These are phyloP conservation scores for Microplitis demolitor DNA, from an alignment of 1,140 invertebrate genomes.

Conservation along the genomic window DNA sequence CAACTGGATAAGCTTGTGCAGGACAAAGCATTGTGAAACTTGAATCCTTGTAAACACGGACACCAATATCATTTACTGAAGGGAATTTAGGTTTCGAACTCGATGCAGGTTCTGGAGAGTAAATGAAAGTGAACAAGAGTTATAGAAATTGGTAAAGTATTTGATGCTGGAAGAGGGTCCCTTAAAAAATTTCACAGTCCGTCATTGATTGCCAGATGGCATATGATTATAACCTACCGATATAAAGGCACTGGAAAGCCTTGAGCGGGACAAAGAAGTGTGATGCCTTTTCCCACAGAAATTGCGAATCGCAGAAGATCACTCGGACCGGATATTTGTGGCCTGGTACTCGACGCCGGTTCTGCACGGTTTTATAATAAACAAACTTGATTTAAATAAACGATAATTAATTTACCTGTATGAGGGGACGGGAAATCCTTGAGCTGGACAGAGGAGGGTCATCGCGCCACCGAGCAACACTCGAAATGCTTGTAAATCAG, in stretches of 20 bases:
- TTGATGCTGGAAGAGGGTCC: conserved; percentile 18
- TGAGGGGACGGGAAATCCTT: conserved; percentile 70
- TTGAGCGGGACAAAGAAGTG: conserved; percentile 56
- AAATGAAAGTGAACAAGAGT: not conserved
- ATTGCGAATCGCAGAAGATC: conserved; percentile 53
- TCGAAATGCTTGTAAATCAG: conserved; percentile 55
- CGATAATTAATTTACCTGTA: conserved; percentile 62
- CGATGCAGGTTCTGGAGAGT: conserved; percentile 48
- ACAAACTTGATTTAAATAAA: not conserved
- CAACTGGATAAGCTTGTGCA: conserved; percentile 70
- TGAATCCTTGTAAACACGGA: conserved; percentile 44
- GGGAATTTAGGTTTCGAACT: conserved; percentile 49
- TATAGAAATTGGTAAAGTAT: not conserved
- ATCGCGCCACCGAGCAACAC: conserved; percentile 50
- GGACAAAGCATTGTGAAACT: conserved; percentile 66
- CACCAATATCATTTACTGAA: conserved; percentile 48
- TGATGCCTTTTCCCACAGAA: conserved; percentile 44
- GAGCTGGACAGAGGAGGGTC: conserved; percentile 68
- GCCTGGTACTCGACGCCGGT: conserved; percentile 57
- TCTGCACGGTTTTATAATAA: not conserved
- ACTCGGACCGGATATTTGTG: conserved; percentile 52
- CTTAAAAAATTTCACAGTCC: not conserved
- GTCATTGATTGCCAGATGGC: not conserved
- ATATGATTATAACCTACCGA: conserved; percentile 54
- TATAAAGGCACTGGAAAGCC: conserved; percentile 65